Evolutionary conservation across 2,797 vertebrate genomes (phyloP).

Genomic region (Enteromius radiatus): DNA sequence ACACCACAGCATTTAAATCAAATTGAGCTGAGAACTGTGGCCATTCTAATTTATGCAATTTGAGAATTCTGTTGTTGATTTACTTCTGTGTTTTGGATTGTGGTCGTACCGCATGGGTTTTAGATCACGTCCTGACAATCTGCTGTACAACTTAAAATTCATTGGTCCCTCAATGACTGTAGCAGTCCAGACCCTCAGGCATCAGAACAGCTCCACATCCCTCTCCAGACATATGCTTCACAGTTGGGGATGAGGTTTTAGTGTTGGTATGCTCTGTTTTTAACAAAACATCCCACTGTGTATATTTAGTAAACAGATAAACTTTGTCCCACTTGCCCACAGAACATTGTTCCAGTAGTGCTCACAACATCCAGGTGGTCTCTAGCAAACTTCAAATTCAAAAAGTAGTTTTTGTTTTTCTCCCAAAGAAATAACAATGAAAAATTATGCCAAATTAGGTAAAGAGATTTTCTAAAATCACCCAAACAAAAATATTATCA

Average conservation of each 20-base stretch:
- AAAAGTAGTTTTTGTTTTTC: too few species aligned
- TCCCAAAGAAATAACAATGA: too few species aligned
- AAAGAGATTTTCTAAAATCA: too few species aligned
- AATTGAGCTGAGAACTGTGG: not conserved
- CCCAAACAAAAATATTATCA: too few species aligned
- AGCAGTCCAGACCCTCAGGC: conserved; percentile 31
- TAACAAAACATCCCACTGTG: conserved; percentile 20
- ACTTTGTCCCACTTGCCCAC: conserved; percentile 11
- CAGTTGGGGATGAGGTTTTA: conserved; percentile 35
- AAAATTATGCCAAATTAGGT: too few species aligned
- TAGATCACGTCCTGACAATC: conserved; percentile 43
- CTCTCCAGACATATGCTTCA: conserved; percentile 35
- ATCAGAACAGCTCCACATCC: not conserved
- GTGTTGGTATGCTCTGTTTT: conserved; percentile 32
- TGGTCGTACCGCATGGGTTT: conserved; percentile 22
- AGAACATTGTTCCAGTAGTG: conserved; percentile 22
- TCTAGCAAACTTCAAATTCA: not conserved
- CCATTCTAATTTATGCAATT: conserved; percentile 6
- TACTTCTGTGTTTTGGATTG: conserved; percentile 34
- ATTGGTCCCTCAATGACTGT: conserved; percentile 48
- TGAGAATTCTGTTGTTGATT: conserved; percentile 28
- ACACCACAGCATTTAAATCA: conserved; percentile 12
- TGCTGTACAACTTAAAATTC: conserved; percentile 49
- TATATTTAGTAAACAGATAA: conserved; percentile 17
- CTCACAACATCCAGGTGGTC: not conserved